Base-by-base conservation (phyloP, 2,797 vertebrate species). In the Lophotriccus pileatus region DNA sequence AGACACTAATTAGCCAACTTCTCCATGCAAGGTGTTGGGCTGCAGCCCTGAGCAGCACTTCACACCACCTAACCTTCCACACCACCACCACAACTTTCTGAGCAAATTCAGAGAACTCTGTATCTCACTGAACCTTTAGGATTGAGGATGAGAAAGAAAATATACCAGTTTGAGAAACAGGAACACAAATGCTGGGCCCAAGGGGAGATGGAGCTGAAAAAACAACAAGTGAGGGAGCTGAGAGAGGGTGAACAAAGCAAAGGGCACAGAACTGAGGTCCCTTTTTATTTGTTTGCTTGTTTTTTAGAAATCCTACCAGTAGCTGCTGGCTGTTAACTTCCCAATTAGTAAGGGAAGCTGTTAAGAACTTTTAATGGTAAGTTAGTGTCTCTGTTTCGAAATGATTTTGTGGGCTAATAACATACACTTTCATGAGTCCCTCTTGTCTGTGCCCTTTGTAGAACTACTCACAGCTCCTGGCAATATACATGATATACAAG, bases 41-140 rank as follows among this genome's bases (percentile, higher is more conserved):
- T 70, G 70, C 78, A 72, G 69, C 59, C 68, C 58, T 37, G 76
- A 79, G 30, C 23, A 50, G 55, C 20, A 82, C 74, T 43, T 77
- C 12, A 17, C 2, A 44, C 0, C 39, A 39, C 39, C 39, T 14
- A 39, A 83, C 36, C 24, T 75, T 59, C 64, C 62, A 55, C 59
- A 74, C 1, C 3, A 69, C 8, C 72, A 82, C 10, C 27, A 12
- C 25, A 36, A 37, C 7, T 56, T 84, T 14, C 59, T 0, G 0
- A 63, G 25, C 39, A 66, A 44, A 66, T 30, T 37, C 39, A 47
- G 37, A 47, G 43, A 12, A 19, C 18, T 19, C 32, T 46, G 8
- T 34, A 19, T 9, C 43, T 79, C 36, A 53, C 55, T 76, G 47
- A 67, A 6, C 28, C 14, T 63, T 70, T 21, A 50, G 24, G 17